Evolutionary conservation across 2,888 invertebrate species (phyloP), one percentile per base, ranked within the genome.

Genomic region (Ichneumon xanthorius): DNA sequence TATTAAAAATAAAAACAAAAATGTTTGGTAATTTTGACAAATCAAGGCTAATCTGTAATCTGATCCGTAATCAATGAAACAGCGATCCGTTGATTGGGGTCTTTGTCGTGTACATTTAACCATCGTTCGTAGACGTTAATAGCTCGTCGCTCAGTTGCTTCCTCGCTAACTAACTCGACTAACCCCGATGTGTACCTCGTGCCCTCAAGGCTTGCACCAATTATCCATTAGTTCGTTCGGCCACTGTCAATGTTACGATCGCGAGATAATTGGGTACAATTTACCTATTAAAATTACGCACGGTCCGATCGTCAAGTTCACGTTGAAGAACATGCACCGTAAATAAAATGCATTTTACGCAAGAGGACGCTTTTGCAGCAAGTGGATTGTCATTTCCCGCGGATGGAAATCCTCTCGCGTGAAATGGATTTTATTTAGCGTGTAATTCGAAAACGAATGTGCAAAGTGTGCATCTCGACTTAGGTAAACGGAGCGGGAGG

Each of bases 381-480:
- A 40, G 40, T 9, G 40, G 9, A 9, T 40, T 9, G 40, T 40
- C 40, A 40, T 40, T 40, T 40, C 2, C 40, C 7, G 40, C 9
- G 9, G 40, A 40, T 11, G 40, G 11, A 40, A 22, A 55, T 55
- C 9, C 3, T 55, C 19, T 9, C 7, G 4, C 61, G 3, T 30
- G 4, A 61, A 61, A 30, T 26, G 4, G 0, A 61, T 61, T 61
- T 61, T 53, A 40, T 40, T 40, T 40, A 33, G 40, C 9, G 9
- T 40, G 40, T 11, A 40, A 40, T 40, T 9, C 7, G 5, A 40
- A 2, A n/a, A 48, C n/a, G 6, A 50, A 50, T 16, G 48, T 58
- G 33, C 48, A n/a, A 40, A 48, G 81, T 75, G 61, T 81, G 81
- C 81, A 58, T 73, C 67, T 81, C 80, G 61, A 80, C 80, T 72